Conservation (phyloP, 53 echinoderm and acorn worm species). For the Mesocentrotus franciscanus region DNA sequence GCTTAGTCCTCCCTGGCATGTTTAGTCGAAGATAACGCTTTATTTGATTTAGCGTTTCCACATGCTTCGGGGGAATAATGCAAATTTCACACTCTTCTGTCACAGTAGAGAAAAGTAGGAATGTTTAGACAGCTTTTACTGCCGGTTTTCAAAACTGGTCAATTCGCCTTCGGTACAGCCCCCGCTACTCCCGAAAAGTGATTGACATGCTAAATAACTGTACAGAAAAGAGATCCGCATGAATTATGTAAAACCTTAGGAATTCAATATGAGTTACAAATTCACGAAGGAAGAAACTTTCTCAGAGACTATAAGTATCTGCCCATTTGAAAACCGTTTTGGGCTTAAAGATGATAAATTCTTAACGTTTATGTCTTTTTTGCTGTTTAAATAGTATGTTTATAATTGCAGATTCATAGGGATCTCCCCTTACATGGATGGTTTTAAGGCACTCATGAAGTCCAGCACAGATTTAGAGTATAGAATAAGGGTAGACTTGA, state of each 20-base stretch:
- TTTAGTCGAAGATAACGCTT: constrained; percentile 17
- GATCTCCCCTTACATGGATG: too few relatives aligned
- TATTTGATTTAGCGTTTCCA: constrained; percentile 17
- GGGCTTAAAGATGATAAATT: too few relatives aligned
- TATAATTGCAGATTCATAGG: too few relatives aligned
- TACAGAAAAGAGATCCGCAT: background rate
- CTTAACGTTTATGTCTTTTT: too few relatives aligned
- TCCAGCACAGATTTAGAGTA: too few relatives aligned
- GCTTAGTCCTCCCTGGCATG: background rate
- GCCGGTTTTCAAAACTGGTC: background rate
- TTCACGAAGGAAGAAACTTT: too few relatives aligned
- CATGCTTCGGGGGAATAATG: constrained; percentile 37
- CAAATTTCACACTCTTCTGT: constrained; percentile 38
- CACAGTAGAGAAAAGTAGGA: background rate
- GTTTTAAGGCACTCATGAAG: too few relatives aligned
- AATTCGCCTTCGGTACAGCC: background rate
- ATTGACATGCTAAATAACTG: background rate
- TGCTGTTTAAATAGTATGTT: too few relatives aligned
- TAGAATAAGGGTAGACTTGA: too few relatives aligned
- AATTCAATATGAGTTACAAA: background rate
- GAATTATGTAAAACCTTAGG: background rate
- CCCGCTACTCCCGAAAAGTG: background rate
- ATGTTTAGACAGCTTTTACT: constrained; percentile 34
- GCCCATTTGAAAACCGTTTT: too few relatives aligned
- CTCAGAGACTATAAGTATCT: too few relatives aligned